Evolutionary conservation across 2,797 vertebrate genomes (phyloP).

Genomic region (Glossophaga mutica): DNA sequence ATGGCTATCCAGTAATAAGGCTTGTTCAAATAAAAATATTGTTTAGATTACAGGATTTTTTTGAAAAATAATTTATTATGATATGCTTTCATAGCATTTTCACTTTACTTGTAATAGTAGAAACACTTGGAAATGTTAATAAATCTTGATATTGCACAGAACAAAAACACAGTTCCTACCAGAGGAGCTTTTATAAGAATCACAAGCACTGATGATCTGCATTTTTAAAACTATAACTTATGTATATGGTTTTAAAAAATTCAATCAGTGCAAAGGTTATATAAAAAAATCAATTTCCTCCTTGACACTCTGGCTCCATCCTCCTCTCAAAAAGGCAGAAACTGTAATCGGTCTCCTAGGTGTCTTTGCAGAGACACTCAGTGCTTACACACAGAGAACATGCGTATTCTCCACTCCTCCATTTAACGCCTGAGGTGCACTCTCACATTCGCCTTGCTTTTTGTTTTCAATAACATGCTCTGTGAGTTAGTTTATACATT

Average conservation of each 20-base stretch:
- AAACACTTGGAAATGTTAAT: neutral
- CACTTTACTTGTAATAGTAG: neutral
- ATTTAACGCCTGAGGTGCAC: neutral
- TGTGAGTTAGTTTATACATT: neutral
- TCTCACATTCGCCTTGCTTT: neutral
- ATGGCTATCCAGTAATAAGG: neutral
- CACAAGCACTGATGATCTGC: neutral
- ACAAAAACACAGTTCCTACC: neutral
- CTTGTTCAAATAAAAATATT: neutral
- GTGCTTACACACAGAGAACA: neutral
- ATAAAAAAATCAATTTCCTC: neutral
- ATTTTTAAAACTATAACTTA: neutral
- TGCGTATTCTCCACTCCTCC: accelerated
- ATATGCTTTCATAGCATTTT: neutral
- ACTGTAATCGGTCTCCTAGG: neutral
- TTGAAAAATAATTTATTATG: neutral
- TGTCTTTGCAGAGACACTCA: neutral
- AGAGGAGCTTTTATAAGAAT: neutral
- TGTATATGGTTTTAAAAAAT: neutral
- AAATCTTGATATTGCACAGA: neutral
- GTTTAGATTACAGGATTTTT: neutral
- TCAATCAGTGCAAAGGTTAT: neutral
- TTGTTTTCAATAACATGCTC: neutral
- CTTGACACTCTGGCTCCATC: neutral
- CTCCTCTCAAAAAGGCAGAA: neutral